Conservation (phyloP, 2,888 invertebrate genomes). For the Stenotaenia linearis region DNA sequence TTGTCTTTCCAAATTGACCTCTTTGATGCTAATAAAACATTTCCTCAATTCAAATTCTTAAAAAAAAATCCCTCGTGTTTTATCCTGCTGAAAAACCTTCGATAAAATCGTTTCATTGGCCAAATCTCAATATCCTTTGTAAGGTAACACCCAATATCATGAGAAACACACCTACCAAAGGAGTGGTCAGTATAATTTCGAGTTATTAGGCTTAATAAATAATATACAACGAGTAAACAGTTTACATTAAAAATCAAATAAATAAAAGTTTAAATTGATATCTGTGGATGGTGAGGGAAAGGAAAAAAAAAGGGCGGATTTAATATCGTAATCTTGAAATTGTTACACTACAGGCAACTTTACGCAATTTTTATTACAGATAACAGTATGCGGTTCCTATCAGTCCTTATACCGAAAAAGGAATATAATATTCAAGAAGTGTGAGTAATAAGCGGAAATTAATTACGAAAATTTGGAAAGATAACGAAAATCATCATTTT, state of each 20-base stretch:
- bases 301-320: not conserved
- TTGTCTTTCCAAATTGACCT: not conserved
- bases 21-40: constrained; percentile 12
- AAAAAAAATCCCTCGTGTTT: not conserved
- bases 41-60: constrained; percentile 1
- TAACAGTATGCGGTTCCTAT: constrained; percentile 6
- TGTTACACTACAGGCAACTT: not conserved
- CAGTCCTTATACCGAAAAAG: not conserved
- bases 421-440: not conserved
- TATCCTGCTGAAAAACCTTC: not conserved
- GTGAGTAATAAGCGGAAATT: not conserved
- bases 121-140: not conserved
- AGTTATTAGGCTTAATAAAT: not conserved
- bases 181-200: not conserved
- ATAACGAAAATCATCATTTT: not conserved
- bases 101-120: not conserved
- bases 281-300: not conserved
- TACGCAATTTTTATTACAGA: constrained; percentile 2
- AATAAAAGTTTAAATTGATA: not conserved
- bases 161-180: not conserved
- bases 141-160: constrained; percentile 3
- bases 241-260: not conserved
- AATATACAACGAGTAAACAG: not conserved
- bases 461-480: not conserved
- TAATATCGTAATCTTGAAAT: not conserved